These are phyloP conservation scores for Pollenia amentaria DNA, from an alignment of 2,888 invertebrate genomes.

Conservation along the genomic window DNA sequence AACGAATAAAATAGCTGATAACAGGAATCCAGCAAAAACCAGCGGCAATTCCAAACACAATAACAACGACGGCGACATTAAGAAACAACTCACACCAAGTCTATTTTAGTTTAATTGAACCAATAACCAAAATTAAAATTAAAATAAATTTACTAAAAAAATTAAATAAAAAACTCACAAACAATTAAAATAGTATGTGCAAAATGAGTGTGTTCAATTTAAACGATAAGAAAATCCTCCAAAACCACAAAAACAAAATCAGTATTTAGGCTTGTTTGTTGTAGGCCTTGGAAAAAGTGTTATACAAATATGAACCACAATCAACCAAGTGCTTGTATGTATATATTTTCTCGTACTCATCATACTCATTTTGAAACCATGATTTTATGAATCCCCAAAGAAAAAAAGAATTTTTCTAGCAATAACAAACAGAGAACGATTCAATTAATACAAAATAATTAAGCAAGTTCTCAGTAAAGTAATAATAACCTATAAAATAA, in stretches of 20 bases:
- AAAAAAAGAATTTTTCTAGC: not conserved
- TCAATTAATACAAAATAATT: conserved; percentile 44
- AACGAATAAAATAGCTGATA: conserved; percentile 47
- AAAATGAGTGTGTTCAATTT: conserved; percentile 1
- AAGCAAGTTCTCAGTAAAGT: conserved; percentile 47
- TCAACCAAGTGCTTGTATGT: not conserved
- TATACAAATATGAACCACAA: not conserved
- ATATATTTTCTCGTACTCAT: not conserved
- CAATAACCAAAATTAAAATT: conserved; percentile 2
- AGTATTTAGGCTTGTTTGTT: not conserved
- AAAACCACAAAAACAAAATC: not conserved
- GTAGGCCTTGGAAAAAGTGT: not conserved
- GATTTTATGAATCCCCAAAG: not conserved
- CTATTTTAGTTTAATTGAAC: conserved; percentile 8
- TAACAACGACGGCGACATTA: conserved; percentile 13
- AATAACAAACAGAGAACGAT: conserved; percentile 26
- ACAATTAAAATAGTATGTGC: not conserved
- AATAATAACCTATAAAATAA: conserved; percentile 11
- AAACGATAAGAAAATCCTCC: conserved; percentile 30
- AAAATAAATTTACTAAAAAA: not conserved
- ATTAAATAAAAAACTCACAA: not conserved
- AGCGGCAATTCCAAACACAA: conserved; percentile 1
- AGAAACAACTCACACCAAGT: conserved; percentile 10
- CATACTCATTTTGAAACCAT: conserved; percentile 19
- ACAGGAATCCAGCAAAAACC: conserved; percentile 36